These are phyloP conservation scores for Polyodon spathula DNA, from an alignment of 2,113 vertebrate species.

Conservation along the genomic window DNA sequence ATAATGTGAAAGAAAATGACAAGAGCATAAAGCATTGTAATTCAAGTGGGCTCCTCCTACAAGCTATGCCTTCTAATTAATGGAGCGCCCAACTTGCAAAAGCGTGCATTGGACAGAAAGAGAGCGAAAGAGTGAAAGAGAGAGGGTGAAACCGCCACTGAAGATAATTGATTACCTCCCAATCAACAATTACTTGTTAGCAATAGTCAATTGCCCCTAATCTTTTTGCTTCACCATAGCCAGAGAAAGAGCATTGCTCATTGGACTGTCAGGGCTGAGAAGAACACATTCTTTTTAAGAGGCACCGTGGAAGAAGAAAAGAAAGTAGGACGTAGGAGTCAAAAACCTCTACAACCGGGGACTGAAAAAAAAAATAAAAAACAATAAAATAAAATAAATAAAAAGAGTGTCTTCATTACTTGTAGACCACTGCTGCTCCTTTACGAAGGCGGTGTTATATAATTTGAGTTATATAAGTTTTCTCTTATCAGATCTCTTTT, in stretches of 20 bases:
- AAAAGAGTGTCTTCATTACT: too few species aligned
- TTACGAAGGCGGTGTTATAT: too few species aligned
- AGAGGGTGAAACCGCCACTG: conserved; percentile 79
- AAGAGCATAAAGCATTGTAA: conserved; percentile 92
- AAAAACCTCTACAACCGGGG: too few species aligned
- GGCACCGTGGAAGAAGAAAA: conserved; percentile 44
- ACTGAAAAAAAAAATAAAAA: too few species aligned
- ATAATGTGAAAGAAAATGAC: conserved; percentile 83
- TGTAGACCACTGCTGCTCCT: too few species aligned
- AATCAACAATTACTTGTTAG: conserved; percentile 99
- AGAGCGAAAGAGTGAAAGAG: conserved; percentile 63
- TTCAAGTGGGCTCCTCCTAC: conserved; percentile 93
- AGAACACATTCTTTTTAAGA: conserved; percentile 47
- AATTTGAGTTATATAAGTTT: too few species aligned
- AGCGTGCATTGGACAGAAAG: conserved; percentile 78
- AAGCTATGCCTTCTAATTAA: conserved; percentile 92
- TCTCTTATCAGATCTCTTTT: conserved; percentile 23
- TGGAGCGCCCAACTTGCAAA: conserved; percentile 85
- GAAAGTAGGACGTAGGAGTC: conserved; percentile 45
- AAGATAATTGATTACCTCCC: conserved; percentile 96
- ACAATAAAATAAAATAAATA: too few species aligned
- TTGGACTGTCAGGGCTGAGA: conserved; percentile 50
- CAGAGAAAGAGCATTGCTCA: conserved; percentile 59
- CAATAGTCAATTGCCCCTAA: conserved; percentile 85
- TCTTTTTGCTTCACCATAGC: conserved; percentile 75